Percentiles rank a stretch among this genome's conserved stretches.
Evolutionary conservation across 2,888 invertebrate species (phyloP).

Genomic region (Cyaniris semiargus): DNA sequence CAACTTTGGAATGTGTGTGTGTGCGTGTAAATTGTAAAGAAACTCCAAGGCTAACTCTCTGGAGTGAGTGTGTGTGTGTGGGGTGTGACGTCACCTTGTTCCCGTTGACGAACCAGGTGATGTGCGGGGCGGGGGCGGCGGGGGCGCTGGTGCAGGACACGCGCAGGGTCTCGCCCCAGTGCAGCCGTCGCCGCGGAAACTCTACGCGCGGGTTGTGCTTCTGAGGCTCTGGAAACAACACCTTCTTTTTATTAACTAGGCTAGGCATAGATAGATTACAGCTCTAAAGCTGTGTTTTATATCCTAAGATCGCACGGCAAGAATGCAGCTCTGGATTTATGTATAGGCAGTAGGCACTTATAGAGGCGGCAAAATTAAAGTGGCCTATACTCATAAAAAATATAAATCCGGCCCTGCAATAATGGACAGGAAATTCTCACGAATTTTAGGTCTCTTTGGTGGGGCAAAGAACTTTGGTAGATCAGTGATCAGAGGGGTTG

Average conservation of each 20-base stretch:
- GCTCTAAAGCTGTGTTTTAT: background rate
- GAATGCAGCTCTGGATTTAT: too few relatives aligned
- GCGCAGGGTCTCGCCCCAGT: constrained; percentile 68
- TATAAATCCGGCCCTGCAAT: too few relatives aligned
- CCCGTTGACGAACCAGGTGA: constrained; percentile 89
- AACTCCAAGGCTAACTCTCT: too few relatives aligned
- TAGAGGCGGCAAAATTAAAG: too few relatives aligned
- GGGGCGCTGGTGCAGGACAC: constrained; percentile 83
- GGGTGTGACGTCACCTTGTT: constrained; percentile 78
- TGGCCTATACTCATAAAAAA: too few relatives aligned
- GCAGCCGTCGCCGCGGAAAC: constrained; percentile 68
- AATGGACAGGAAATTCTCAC: too few relatives aligned
- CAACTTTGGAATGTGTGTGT: too few relatives aligned
- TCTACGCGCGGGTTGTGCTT: constrained; percentile 75
- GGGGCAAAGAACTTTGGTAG: too few relatives aligned
- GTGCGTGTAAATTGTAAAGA: too few relatives aligned
- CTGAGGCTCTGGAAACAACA: constrained; percentile 61
- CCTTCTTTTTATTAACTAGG: background rate
- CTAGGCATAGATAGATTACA: background rate
- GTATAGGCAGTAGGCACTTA: too few relatives aligned
- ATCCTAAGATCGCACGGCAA: too few relatives aligned
- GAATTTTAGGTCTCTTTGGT: too few relatives aligned
- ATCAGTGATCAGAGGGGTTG: background rate
- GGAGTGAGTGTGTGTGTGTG: background rate
- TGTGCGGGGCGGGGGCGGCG: constrained; percentile 86